A percentile compares a stretch with the other conserved stretches of the same genome.
phyloP scores from a whole-genome alignment of 2,797 vertebrate species.

The Coranthus polyacanthus region DNA sequence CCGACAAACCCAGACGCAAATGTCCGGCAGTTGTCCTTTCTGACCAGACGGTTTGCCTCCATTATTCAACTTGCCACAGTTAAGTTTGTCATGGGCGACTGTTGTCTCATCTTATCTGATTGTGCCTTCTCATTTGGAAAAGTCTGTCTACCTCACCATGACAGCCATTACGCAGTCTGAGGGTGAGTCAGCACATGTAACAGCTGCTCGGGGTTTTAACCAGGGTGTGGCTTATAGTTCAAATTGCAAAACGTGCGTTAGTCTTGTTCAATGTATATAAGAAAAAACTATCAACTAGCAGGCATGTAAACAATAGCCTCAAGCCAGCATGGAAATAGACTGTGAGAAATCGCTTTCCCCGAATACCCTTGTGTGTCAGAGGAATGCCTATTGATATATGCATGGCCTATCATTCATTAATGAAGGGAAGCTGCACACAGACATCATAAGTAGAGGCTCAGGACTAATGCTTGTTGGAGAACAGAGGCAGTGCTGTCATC shows the following conservation, averaged over 20 bases:
- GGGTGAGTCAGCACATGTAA: slow-evolving; percentile 55
- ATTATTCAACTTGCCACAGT: slow-evolving; percentile 20
- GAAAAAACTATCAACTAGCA: slow-evolving; percentile 18
- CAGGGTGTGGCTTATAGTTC: slow-evolving; percentile 58
- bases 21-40: not conserved
- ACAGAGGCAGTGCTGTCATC: slow-evolving; percentile 72
- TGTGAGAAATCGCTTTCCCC: slow-evolving; percentile 34
- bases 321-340: slow-evolving; percentile 22
- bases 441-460: slow-evolving; percentile 67
- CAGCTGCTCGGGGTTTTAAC: slow-evolving; percentile 58
- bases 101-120: slow-evolving; percentile 48
- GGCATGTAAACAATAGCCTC: slow-evolving; percentile 14
- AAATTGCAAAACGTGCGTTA: slow-evolving; percentile 57
- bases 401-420: slow-evolving; percentile 67
- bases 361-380: slow-evolving; percentile 7
- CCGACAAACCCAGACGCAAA: not conserved
- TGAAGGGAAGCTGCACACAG: slow-evolving; percentile 58
- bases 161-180: slow-evolving; percentile 58
- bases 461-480: slow-evolving; percentile 61
- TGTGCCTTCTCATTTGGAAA: slow-evolving; percentile 70
- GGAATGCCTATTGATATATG: slow-evolving; percentile 51
- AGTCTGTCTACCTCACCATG: slow-evolving; percentile 55
- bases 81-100: slow-evolving; percentile 29
- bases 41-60: slow-evolving; percentile 5
- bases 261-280: slow-evolving; percentile 23